phyloP scores from a whole-genome alignment of 2,113 vertebrate genomes.

The Sitta europaea region DNA sequence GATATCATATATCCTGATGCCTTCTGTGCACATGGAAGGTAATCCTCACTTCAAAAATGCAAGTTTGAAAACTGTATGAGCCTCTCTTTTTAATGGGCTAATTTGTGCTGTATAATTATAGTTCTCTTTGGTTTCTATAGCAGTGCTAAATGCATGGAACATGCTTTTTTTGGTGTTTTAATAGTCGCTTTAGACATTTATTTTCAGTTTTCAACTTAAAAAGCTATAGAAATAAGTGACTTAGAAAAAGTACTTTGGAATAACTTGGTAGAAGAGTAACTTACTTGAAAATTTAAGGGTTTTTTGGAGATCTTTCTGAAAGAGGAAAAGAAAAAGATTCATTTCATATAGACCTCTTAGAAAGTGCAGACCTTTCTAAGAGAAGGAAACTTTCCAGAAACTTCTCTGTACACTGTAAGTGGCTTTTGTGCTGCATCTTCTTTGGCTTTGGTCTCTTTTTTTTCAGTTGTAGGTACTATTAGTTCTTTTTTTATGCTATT shows the following conservation, averaged over 20 bases:
- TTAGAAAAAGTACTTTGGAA: background rate
- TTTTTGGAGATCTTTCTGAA: background rate
- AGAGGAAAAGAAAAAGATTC: background rate
- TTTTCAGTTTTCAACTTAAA: background rate
- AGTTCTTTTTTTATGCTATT: background rate
- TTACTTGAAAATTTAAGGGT: background rate
- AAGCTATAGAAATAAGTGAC: background rate
- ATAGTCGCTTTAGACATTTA: background rate
- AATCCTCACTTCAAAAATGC: background rate
- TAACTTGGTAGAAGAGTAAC: background rate
- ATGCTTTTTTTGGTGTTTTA: background rate
- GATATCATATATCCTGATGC: rapidly evolving
- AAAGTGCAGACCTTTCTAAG: background rate
- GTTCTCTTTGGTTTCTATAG: background rate
- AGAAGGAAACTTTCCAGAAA: too few species aligned
- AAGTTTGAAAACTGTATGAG: background rate
- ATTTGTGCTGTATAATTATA: background rate
- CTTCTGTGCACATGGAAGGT: background rate
- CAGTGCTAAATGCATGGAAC: background rate
- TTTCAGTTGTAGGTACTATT: background rate
- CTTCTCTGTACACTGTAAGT: background rate
- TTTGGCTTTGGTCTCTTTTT: background rate
- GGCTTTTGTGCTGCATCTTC: background rate
- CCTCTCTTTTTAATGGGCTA: background rate
- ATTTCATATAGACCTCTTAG: background rate